Base-by-base conservation (phyloP, 2,797 vertebrate genomes). In the Oreochromis mossambicus region DNA sequence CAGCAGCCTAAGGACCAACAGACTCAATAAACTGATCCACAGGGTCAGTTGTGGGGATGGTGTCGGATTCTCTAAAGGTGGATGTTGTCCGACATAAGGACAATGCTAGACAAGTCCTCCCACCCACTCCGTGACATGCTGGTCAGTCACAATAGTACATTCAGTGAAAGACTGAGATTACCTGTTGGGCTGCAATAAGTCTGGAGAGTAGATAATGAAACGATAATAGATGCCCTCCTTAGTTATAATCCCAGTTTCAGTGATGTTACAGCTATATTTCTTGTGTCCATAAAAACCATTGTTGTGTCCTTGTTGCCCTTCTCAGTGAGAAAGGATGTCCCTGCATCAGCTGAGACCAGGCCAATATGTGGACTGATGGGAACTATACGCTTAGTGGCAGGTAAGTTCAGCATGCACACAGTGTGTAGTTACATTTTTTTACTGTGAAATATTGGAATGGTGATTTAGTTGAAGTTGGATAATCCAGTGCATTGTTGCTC, bases 311-410 rank as follows among this genome's bases (percentile, higher is more conserved):
- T 66, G 11, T 83, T 87, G 5, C 87, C 7, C 43, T 89, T 94
- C 91, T 88, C 87, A 99, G 98, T 95, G 92, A 98, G 97, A 94
- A 97, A 97, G 90, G 97, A 98, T 91, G 86, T 99, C 89, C 98
- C 98, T 38, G 96, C 97, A 12, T 97, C 97, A 76, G 97, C 98
- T 5, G 96, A 98, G 83, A 97, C 97, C n/a, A 96, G 96, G 86
- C 95, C 96, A 41, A 97, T 99, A 95, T 97, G 96, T 93, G 98
- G 98, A 82, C 94, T 99, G 89, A 96, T 99, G 97, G 98, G 98
- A 91, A 99, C 98, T 34, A 96, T 99, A 52, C 97, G 97, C 24
- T 86, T 99, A 92, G 98, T 99, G 84, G 98, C 98, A 96, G 98
- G 98, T 99, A 95, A 92, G 95, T 77, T 24, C 55, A 86, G 10